These are phyloP conservation scores for Falcunculus frontatus DNA, from an alignment of 2,113 vertebrate species.

Conservation along the genomic window DNA sequence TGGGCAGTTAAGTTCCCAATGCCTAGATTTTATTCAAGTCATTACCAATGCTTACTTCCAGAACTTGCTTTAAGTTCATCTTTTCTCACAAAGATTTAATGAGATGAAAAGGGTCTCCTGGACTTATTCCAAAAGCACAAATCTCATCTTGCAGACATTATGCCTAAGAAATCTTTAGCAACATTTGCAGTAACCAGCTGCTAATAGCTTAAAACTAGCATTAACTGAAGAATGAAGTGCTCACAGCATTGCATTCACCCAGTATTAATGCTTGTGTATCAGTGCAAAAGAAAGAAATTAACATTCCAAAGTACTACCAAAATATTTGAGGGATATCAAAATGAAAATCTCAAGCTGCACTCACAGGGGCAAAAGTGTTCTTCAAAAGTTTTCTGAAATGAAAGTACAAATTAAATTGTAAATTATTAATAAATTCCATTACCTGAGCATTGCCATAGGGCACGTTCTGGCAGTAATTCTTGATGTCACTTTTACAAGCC, in stretches of 20 bases:
- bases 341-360: neutral
- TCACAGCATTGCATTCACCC: neutral
- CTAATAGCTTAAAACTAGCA: neutral
- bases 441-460: conserved; percentile 95
- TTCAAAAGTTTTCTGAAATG: neutral
- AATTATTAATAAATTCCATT: conserved; percentile 28
- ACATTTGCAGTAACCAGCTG: neutral
- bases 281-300: neutral
- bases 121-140: neutral
- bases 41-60: neutral
- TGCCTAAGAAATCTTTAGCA: neutral
- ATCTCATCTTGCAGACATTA: neutral
- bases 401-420: neutral
- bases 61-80: neutral
- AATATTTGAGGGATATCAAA: neutral
- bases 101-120: neutral
- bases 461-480: conserved; percentile 83
- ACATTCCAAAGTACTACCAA: neutral
- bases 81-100: neutral
- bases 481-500: conserved; percentile 90
- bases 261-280: neutral
- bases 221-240: neutral
- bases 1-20: neutral
- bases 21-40: neutral
- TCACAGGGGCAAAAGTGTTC: neutral